Evolutionary conservation across 2,113 vertebrate species (phyloP), one percentile per base, ranked within the genome.

Genomic region (Mesembrinibis cayennensis): DNA sequence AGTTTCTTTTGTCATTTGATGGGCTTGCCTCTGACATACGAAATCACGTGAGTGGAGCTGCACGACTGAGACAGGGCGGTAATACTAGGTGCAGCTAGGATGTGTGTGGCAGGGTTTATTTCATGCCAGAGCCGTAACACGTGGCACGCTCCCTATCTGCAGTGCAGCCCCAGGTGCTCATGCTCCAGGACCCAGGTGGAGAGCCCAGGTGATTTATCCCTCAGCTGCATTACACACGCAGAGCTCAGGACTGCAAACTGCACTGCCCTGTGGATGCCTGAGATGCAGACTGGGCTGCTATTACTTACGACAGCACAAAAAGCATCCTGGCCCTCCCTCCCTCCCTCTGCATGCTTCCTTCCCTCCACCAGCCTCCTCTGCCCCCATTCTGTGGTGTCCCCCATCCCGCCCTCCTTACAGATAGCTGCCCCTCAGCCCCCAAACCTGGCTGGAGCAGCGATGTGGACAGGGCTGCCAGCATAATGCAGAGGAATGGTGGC

Each of bases 201-300:
- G 56, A 82, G 50, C 26, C 8, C 7, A 5, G 47, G n/a, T 23
- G 52, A 87, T 34, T n/a, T 47, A 19, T 27, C 74, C 20, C 66
- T 92, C 53, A 47, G 40, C 40, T 87, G 63, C 61, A 20, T 53
- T 40, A 86, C 34, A 30, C 40, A 59, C 0, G 0, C 11, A 61
- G 44, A 86, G 58, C 62, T 58, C 72, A 61, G 42, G 17, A 38
- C 29, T 45, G n/a, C 0, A 1, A 70, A 30, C 15, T 32, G 61
- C 69, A 14, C 61, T 61, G 88, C 55, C 55, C 63, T 73, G 85
- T 0, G 0, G 36, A 29, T 56, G 40, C 49, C 38, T 0, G 3
- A 47, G 14, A 70, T 23, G 66, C 23, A 56, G 50, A 22, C 0
- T 36, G 67, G 26, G 44, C 27, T 92, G 59, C 69, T 73, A 1